phyloP scores from a whole-genome alignment of 2,797 vertebrate genomes.

The Buphagus erythrorhynchus region DNA sequence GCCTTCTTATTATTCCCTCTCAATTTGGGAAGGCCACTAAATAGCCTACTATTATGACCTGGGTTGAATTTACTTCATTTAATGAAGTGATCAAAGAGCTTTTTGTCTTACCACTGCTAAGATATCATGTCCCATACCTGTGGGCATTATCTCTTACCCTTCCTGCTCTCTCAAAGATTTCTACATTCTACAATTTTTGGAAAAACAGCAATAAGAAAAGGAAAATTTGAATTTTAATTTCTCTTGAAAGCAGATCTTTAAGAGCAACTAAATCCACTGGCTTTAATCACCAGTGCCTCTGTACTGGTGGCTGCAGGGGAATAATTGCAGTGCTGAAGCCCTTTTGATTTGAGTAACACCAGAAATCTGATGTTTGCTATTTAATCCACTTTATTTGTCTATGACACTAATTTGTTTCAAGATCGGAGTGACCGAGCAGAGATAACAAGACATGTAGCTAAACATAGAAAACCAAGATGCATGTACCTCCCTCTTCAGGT shows the following conservation, averaged over 20 bases:
- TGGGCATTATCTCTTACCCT: not conserved
- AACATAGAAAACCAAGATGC: not conserved
- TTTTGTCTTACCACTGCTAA: not conserved
- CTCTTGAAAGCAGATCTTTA: not conserved
- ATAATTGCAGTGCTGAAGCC: not conserved
- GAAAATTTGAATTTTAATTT: not conserved
- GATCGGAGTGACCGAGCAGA: not conserved
- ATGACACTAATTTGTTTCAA: not conserved
- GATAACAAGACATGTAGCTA: not conserved
- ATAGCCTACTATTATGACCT: not conserved
- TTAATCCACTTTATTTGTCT: not conserved
- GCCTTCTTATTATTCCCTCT: not conserved
- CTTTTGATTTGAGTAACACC: not conserved
- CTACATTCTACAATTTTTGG: not conserved
- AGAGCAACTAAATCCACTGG: not conserved
- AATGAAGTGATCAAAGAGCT: not conserved
- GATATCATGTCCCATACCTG: not conserved
- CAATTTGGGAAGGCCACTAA: not conserved
- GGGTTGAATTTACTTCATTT: not conserved
- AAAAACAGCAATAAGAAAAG: not conserved
- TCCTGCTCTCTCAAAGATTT: not conserved
- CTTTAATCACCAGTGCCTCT: not conserved
- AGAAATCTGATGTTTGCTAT: slow-evolving; percentile 1
- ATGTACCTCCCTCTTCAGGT: not conserved
- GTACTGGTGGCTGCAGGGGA: not conserved